Evolutionary conservation across 2,888 invertebrate genomes (phyloP).

Genomic region (Caenorhabditis drosophilae): DNA sequence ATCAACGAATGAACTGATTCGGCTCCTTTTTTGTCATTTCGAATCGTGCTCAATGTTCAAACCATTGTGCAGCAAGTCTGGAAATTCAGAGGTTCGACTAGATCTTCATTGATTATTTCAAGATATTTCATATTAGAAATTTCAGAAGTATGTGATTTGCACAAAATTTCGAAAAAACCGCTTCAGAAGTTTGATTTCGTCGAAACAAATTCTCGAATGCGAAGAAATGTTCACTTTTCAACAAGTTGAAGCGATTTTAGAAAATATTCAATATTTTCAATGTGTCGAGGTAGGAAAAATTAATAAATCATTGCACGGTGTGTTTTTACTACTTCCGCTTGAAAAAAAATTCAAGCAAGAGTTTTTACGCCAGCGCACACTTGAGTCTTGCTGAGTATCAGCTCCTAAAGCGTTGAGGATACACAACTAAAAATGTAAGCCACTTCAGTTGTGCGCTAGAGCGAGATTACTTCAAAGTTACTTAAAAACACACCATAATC

Average conservation of each 20-base stretch:
- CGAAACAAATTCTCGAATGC: neutral
- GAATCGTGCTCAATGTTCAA: slow-evolving; percentile 13
- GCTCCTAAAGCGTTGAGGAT: no score
- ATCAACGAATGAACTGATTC: slow-evolving; percentile 7
- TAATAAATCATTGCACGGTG: no score
- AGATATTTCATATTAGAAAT: neutral
- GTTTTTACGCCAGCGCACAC: no score
- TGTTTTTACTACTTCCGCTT: no score
- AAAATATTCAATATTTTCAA: neutral
- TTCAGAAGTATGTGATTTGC: slow-evolving; percentile 25
- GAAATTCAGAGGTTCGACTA: slow-evolving; percentile 19
- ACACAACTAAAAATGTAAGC: no score
- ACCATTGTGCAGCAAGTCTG: slow-evolving; percentile 30
- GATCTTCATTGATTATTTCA: neutral
- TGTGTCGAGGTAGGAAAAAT: neutral
- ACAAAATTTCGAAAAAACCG: neutral
- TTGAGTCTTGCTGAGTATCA: no score
- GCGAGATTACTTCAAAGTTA: no score
- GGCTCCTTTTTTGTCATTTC: slow-evolving; percentile 3
- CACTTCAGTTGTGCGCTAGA: no score
- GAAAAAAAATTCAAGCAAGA: no score
- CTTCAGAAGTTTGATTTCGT: neutral
- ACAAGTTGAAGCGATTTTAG: neutral
- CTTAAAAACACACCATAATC: no score
- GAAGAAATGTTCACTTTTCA: neutral